phyloP scores from a whole-genome alignment of 2,113 vertebrate species.

The Balaenoptera acutorostrata region DNA sequence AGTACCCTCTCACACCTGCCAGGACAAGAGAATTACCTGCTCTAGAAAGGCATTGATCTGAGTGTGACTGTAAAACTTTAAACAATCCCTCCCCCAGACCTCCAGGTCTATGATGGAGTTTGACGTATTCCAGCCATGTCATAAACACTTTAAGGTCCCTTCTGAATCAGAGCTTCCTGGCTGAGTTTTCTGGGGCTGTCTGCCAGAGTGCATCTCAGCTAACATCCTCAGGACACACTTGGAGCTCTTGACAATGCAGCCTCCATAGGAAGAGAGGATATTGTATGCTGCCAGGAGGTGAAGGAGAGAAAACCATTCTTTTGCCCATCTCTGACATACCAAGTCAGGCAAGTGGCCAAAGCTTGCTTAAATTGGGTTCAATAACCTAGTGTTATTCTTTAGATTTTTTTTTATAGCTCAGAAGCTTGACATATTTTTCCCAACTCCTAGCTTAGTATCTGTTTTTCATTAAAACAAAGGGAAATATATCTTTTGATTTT shows the following conservation, averaged over 20 bases:
- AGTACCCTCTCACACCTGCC: neutral
- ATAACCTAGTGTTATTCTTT: neutral
- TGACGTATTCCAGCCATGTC: neutral
- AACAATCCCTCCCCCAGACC: neutral
- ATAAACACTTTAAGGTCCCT: neutral
- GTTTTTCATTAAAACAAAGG: neutral
- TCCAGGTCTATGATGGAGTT: neutral
- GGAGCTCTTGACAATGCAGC: neutral
- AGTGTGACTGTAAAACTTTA: neutral
- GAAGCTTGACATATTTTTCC: neutral
- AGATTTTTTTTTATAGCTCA: conserved; percentile 6
- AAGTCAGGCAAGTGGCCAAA: neutral
- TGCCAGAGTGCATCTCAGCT: neutral
- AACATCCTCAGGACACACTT: neutral
- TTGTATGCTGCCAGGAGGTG: neutral
- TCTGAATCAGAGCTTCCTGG: neutral
- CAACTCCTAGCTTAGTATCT: neutral
- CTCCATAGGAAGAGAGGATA: neutral
- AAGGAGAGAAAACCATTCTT: neutral
- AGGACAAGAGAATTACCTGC: neutral
- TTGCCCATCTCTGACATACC: neutral
- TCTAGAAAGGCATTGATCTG: neutral
- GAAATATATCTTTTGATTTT: neutral
- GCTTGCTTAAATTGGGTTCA: neutral
- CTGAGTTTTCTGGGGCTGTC: neutral